A percentile compares a stretch with the other conserved stretches of the same genome.
phyloP scores from a whole-genome alignment of 1,140 invertebrate genomes.

The Aphaenogaster ashmeadi region DNA sequence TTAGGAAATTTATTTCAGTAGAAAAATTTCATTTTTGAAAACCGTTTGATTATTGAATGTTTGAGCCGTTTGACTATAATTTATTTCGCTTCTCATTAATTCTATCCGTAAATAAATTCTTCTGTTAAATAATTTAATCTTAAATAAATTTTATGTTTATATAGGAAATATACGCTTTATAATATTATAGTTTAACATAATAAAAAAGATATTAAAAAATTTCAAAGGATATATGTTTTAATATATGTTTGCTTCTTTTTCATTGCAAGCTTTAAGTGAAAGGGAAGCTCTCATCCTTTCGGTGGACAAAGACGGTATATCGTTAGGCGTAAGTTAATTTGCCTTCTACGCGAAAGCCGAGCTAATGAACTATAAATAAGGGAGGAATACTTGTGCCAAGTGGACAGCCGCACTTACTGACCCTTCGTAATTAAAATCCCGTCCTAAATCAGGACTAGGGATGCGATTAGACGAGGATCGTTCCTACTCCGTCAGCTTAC shows the following conservation, averaged over 20 bases:
- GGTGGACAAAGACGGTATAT: slow-evolving; percentile 26
- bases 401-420: slow-evolving; percentile 76
- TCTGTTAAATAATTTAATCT: not conserved
- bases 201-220: not conserved
- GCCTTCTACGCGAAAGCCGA: slow-evolving; percentile 71
- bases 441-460: slow-evolving; percentile 82
- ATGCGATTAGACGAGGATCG: slow-evolving; percentile 77
- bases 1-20: not conserved
- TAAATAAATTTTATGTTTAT: not conserved
- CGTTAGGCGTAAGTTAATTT: slow-evolving; percentile 73
- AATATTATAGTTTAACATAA: not conserved
- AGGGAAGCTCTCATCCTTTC: slow-evolving; percentile 9
- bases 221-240: not conserved
- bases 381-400: slow-evolving; percentile 73
- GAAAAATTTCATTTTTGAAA: not conserved
- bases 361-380: slow-evolving; percentile 80
- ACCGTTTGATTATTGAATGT: not conserved
- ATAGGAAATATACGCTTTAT: not conserved
- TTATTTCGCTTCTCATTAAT: not conserved
- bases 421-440: slow-evolving; percentile 84
- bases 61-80: not conserved
- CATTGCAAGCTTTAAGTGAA: slow-evolving; percentile 18
- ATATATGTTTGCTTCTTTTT: not conserved
- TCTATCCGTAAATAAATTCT: not conserved
- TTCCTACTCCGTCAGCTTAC: slow-evolving; percentile 70